These are phyloP conservation scores for Meriones psammophilus DNA, from an alignment of 2,797 vertebrate species.

Conservation along the genomic window DNA sequence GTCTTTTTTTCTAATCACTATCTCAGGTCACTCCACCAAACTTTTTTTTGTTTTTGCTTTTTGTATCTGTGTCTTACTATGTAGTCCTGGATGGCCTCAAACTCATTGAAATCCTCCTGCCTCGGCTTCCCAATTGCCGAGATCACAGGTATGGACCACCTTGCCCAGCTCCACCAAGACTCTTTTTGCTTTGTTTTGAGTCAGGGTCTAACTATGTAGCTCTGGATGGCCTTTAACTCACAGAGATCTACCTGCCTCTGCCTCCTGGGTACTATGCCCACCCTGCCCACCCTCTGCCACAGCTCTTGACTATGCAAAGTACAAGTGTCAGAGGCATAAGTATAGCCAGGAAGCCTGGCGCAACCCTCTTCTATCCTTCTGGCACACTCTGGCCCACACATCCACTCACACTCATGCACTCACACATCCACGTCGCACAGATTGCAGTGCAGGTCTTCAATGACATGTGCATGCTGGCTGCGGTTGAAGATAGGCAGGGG, in stretches of 20 bases:
- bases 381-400: not conserved
- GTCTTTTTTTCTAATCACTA: conserved; percentile 41
- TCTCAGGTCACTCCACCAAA: not conserved
- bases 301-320: conserved; percentile 12
- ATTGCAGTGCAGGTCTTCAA: conserved; percentile 98
- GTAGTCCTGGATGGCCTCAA: not conserved
- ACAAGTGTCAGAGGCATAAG: not conserved
- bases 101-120: not conserved
- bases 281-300: conserved; percentile 11
- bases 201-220: not conserved
- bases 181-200: not conserved
- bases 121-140: not conserved
- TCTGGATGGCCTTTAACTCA: not conserved
- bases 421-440: conserved; percentile 98
- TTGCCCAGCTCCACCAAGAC: not conserved
- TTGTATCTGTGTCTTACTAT: not conserved
- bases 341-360: not conserved
- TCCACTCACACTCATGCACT: conserved; percentile 90
- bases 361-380: not conserved
- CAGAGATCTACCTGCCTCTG: not conserved
- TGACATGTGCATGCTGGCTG: conserved; percentile 95
- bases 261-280: not conserved
- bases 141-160: not conserved
- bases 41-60: not conserved
- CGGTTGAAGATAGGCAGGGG: conserved; percentile 94